Conservation (phyloP, 2,113 vertebrate genomes). For the Lepus europaeus region DNA sequence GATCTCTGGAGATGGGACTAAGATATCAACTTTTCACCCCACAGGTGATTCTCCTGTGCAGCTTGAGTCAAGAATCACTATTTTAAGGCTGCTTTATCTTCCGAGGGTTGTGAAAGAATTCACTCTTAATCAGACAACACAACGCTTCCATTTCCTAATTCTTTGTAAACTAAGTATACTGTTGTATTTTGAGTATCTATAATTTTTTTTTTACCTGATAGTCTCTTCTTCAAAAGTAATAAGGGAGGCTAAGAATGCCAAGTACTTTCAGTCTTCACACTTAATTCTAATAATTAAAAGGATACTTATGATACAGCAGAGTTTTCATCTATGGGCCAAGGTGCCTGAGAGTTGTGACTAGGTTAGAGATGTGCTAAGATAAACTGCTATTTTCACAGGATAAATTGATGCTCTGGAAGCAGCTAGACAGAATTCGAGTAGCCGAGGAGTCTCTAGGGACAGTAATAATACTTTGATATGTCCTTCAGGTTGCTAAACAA, state of each 20-base stretch:
- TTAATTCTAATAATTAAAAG: neutral
- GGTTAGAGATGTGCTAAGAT: neutral
- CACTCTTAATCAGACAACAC: neutral
- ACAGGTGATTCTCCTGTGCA: neutral
- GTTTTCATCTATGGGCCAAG: neutral
- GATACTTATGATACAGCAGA: neutral
- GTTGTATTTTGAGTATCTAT: neutral
- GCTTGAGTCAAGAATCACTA: neutral
- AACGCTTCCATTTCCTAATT: neutral
- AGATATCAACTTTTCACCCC: neutral
- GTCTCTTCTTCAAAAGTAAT: neutral
- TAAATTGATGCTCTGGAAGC: neutral
- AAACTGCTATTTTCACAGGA: neutral
- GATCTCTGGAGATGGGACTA: neutral
- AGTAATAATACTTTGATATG: neutral
- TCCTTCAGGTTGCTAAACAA: neutral
- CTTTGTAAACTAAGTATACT: neutral
- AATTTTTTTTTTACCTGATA: neutral
- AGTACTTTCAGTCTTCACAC: neutral
- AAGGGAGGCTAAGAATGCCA: neutral
- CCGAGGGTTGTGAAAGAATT: neutral
- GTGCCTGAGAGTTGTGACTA: neutral
- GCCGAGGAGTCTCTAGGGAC: neutral
- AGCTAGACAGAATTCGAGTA: neutral
- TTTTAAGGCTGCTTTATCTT: slow-evolving; percentile 10